These are phyloP conservation scores for Takifugu bimaculatus DNA, from an alignment of 2,113 vertebrate species.

Conservation along the genomic window DNA sequence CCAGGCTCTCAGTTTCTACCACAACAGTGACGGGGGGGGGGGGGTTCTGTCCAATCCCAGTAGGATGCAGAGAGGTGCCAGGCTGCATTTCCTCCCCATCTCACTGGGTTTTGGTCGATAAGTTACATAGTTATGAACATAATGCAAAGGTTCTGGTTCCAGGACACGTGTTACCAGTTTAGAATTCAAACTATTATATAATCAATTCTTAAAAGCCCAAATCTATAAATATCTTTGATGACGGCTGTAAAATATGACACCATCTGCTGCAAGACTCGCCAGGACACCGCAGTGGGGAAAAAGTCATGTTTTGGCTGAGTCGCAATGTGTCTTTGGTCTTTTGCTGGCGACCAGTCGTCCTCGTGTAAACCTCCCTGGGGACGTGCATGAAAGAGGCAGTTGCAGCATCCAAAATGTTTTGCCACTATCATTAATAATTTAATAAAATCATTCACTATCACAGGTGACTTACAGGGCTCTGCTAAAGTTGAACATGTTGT, in stretches of 20 bases:
- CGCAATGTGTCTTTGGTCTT: not conserved
- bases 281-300: not conserved
- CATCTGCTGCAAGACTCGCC: not conserved
- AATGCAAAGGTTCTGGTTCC: too few relatives aligned
- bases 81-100: not conserved
- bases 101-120: not conserved
- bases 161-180: not conserved
- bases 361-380: not conserved
- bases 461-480: slow-evolving; percentile 6
- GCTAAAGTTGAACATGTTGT: slow-evolving; percentile 10
- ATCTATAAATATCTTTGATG: not conserved
- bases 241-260: not conserved
- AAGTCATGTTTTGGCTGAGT: not conserved
- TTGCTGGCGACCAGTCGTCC: not conserved
- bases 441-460: not conserved
- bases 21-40: not conserved
- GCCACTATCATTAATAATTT: not conserved
- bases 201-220: not conserved
- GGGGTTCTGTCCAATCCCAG: not conserved
- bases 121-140: too few relatives aligned
- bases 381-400: not conserved
- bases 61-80: not conserved
- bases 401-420: slow-evolving; percentile 5
- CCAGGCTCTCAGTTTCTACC: not conserved
- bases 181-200: not conserved